Conservation (phyloP, 2,113 vertebrate genomes). For the Micronycteris hirsuta region DNA sequence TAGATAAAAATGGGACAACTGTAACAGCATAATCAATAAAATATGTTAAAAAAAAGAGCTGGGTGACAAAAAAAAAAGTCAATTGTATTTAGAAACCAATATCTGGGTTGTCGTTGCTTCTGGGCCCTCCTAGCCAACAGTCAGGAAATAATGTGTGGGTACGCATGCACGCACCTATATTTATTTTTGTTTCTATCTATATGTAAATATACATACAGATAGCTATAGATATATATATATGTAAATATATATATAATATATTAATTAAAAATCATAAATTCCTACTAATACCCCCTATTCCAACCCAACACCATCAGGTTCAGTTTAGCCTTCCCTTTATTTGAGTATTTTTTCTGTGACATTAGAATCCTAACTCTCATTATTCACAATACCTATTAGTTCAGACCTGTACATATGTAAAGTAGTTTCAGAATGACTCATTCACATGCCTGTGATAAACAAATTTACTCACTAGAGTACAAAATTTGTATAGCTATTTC, state of each 20-base stretch:
- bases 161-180: neutral
- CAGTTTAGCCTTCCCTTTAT: neutral
- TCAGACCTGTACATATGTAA: neutral
- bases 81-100: neutral
- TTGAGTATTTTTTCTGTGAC: neutral
- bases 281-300: neutral
- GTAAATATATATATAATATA: neutral
- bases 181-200: neutral
- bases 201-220: neutral
- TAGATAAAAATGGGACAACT: no score
- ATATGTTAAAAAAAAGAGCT: no score
- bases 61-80: neutral
- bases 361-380: neutral
- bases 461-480: neutral
- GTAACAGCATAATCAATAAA: no score
- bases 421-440: constrained; percentile 11
- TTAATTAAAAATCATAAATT: neutral
- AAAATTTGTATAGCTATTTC: neutral
- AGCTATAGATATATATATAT: neutral
- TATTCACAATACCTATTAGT: neutral
- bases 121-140: neutral
- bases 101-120: neutral
- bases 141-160: neutral
- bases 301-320: neutral
- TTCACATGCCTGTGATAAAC: neutral